Base-by-base conservation (phyloP, 2,888 invertebrate species). In the Pristionchus arcanus region DNA sequence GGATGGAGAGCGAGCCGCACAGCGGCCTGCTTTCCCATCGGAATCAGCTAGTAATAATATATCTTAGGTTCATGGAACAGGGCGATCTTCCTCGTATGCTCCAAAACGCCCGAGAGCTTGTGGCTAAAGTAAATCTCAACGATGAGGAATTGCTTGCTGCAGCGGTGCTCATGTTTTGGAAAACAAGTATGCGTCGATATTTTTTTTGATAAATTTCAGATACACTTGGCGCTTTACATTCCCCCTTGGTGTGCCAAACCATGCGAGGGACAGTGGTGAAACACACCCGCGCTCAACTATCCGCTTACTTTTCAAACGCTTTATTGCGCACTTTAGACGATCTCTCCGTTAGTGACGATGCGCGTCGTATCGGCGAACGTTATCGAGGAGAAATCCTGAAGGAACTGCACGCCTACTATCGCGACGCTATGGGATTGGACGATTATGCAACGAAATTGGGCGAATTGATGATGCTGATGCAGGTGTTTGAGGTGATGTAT, bases 401-500 rank as follows among this genome's bases (percentile, higher is more conserved):
- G 25, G 81, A 81, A 21, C 49, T 81, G 49, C 49, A 81, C 28
- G n/a, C 49, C 2, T 81, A 19, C 81, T 81, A 81, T 53, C 49
- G 81, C 1, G 28, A 81, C 16, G 81, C n/a, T 11, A 15, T 42
- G 81, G 19, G 49, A 16, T 28, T 81, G 28, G 81, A 81, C 2
- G 28, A 81, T 28, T 81, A 81, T 28, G 81, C 81, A 0, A 28
- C n/a, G 9, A 16, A 53, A 28, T 16, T 81, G 28, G 81, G 81
- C 13, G 53, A 81, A 53, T 13, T 81, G 49, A 81, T 81, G 81
- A 81, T 81, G 81, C 49, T 81, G 13, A 16, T 49, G 25, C 81
- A 34, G 15, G 28, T 81, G 2, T 81, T 81, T 28, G 81, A 81
- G n/a, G 81, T 77, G 34, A 71, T n/a, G n/a, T n/a, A n/a, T n/a